Base-by-base conservation (phyloP, 2,888 invertebrate genomes). In the Latrodectus elegans region DNA sequence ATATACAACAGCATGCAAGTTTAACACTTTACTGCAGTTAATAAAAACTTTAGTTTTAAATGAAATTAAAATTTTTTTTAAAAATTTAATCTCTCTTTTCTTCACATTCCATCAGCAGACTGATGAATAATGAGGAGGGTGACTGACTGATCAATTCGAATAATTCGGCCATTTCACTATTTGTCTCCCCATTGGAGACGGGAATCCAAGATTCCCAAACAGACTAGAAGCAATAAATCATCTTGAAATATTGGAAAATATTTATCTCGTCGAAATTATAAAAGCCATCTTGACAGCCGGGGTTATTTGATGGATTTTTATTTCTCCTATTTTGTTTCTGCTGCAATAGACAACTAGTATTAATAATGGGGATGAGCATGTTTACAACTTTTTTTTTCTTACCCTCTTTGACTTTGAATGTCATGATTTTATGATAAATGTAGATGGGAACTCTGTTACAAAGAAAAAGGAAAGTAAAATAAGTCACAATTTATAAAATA, bases 191-290 rank as follows among this genome's bases (percentile, higher is more conserved):
- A 55, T 55, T 15, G 55, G 55, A 55, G 15, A 55, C 15, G 55
- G 55, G 15, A 55, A 55, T 55, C 55, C 55, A 2, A 15, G 15
- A 55, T 55, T 55, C 15, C 55, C 11, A 55, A 55, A 15, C 55
- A 22, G 55, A 55, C 26, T 74, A 15, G 22, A 55, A 64, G 51
- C 67, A 22, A 81, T 81, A 81, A 81, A 81, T 81, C 81, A 73
- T 53, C 38, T 67, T 12, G 73, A 67, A 67, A 51, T 38, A 79
- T 71, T 70, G 78, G 12, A 51, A 64, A 64, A 81, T 55, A 73
- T 73, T 73, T 73, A 67, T 81, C 26, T 81, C 26, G 22, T 22
- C 52, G 53, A 51, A 65, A 72, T 51, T 73, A 38, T 55, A n/a
- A 65, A 22, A 51, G 52, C 65, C 76, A n/a, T 76, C 64, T 51